Conservation (phyloP, 2,113 vertebrate species). For the Cichladusa arquata region DNA sequence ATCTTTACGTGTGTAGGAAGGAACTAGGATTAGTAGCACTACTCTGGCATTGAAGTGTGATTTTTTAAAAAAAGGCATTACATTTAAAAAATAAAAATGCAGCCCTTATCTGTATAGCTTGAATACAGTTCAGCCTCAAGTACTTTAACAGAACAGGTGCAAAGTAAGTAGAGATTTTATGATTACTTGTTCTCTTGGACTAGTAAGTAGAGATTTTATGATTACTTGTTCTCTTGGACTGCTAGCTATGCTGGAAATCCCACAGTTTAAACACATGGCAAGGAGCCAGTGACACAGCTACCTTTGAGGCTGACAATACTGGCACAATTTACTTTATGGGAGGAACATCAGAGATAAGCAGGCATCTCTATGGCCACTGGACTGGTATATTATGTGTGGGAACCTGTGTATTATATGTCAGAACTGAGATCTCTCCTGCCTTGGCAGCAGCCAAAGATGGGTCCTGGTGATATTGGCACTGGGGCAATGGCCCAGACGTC, state of each 20-base stretch:
- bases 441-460: background rate
- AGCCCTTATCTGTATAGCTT: background rate
- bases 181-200: background rate
- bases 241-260: background rate
- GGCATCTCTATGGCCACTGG: background rate
- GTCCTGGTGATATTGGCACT: background rate
- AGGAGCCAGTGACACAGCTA: background rate
- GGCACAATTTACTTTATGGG: background rate
- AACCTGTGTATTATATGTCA: background rate
- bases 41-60: background rate
- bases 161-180: background rate
- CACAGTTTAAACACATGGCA: background rate
- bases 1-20: background rate
- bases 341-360: background rate
- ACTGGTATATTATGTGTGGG: background rate
- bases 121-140: background rate
- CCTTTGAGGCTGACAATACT: background rate
- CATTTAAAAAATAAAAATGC: background rate
- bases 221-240: background rate
- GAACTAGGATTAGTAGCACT: background rate
- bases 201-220: background rate
- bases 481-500: background rate
- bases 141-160: background rate
- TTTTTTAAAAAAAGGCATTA: background rate
- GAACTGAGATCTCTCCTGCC: background rate